Evolutionary conservation across 2,113 vertebrate genomes (phyloP), one percentile per base, ranked within the genome.

Genomic region (Neopipo cinnamomea): DNA sequence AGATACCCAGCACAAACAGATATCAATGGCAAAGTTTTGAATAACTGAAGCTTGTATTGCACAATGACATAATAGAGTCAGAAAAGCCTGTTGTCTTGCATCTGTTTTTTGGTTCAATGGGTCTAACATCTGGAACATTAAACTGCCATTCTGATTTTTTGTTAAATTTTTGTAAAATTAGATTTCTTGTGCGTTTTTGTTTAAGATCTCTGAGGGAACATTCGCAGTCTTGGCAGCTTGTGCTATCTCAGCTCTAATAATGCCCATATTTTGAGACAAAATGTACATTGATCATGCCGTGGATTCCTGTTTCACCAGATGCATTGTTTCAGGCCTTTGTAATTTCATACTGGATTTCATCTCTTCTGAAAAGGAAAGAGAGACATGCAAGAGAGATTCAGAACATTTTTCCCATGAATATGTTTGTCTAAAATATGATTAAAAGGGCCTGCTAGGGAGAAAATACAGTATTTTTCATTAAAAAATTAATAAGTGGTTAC

Each of bases 321-420:
- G 85, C 75, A 92, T 72, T 95, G 80, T 87, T 95, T 96, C 85
- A 95, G 68, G 61, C 21, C 75, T 95, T 88, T 96, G 81, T 93
- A 88, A 96, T 97, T 97, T 95, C 95, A 93, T 96, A 97, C 91
- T 85, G 93, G 80, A 96, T 97, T 96, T 97, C 71, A 68, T 55
- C 75, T 93, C 89, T 91, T 88, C 78, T 95, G 49, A 94, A 95
- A 88, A 75, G 77, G 88, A 90, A 88, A 87, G 88, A 85, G 62
- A 91, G 68, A 93, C 61, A 87, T 56, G 39, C 56, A 93, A 90
- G 81, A 91, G 22, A 89, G 21, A 13, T 80, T 90, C 73, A 92
- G 85, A 58, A 95, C 79, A 87, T 82, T 97, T 97, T 96, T 97
- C 96, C 91, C 93, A 95, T 94, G 91, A 71, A 95, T 20, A 35